Evolutionary conservation across 2,888 invertebrate genomes (phyloP), one percentile per base, ranked within the genome.

Genomic region (Galerucella pusilla): DNA sequence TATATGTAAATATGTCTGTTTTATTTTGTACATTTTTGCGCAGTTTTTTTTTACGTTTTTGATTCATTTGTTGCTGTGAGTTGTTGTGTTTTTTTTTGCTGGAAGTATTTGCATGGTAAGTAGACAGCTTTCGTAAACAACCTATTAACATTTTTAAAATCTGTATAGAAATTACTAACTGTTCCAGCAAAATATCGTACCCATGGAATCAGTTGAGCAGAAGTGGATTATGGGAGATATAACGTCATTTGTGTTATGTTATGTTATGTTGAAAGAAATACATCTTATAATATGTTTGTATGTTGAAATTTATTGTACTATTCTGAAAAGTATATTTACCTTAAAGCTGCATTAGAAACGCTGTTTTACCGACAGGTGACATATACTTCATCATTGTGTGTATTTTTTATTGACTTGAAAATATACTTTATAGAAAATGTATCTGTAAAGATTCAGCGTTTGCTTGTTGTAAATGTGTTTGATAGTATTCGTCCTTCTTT

Each of bases 91-190:
- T 75, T 68, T 76, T 77, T 77, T 66, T 67, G 73, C 75, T 77
- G 73, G 57, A 75, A 57, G 16, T 57, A 57, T 79, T 81, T 83
- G 84, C 86, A 86, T 86, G 86, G 86, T 86, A 86, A 84, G 86
- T 86, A 86, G 84, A 78, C 16, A 46, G 72, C 78, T 78, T 79
- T 69, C 71, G 68, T 72, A 69, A 73, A 57, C 66, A 66, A 68
- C 45, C 69, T 46, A 57, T 77, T 77, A 79, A 77, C 74, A 73
- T 67, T 67, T 77, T 77, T 71, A 76, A 63, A 54, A 63, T 45
- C 70, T 76, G 75, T 75, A 45, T 73, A 68, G 78, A 78, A 74
- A 76, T 77, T 75, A 79, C 80, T 78, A 78, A 77, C 66, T 80
- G 81, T 86, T 86, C 69, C 85, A 86, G 86, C 85, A 6, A 82